A percentile compares a stretch with the other conserved stretches of the same genome.
Conservation (phyloP, 2,888 invertebrate genomes). For the Frankliniella intonsa region DNA sequence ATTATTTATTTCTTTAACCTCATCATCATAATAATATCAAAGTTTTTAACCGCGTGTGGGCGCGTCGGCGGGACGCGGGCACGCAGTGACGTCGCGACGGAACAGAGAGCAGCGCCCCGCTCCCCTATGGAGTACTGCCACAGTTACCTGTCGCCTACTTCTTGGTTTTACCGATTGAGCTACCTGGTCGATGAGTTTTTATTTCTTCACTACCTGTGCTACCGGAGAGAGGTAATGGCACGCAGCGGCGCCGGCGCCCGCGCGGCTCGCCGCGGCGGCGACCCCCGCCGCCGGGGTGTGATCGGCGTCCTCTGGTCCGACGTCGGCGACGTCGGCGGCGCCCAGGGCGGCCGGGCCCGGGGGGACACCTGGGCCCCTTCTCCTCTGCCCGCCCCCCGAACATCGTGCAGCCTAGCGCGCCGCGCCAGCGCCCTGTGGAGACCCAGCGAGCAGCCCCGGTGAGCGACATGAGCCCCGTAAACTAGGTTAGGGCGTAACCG, state of each 20-base stretch:
- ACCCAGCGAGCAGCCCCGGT: too few species aligned
- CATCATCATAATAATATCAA: too few species aligned
- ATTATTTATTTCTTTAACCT: not conserved
- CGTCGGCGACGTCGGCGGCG: too few species aligned
- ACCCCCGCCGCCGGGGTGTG: not conserved
- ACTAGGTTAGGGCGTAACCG: too few species aligned
- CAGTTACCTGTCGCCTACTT: not conserved
- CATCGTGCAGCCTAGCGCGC: too few species aligned
- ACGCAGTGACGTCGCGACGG: not conserved
- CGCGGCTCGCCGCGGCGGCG: not conserved
- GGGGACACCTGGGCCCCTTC: too few species aligned
- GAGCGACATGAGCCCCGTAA: too few species aligned
- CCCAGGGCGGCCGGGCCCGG: too few species aligned
- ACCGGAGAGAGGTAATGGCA: not conserved
- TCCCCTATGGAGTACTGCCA: not conserved
- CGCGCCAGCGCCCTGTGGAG: too few species aligned
- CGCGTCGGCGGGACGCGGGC: not conserved
- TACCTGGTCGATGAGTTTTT: not conserved
- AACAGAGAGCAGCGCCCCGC: not conserved
- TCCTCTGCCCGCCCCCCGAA: too few species aligned
- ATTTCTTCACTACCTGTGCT: not conserved
- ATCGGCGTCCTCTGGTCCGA: too few species aligned
- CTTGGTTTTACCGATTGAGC: not conserved
- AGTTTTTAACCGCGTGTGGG: not conserved
- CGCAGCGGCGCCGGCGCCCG: not conserved